phyloP scores from a whole-genome alignment of 2,113 vertebrate genomes.

The Callocephalon fimbriatum region DNA sequence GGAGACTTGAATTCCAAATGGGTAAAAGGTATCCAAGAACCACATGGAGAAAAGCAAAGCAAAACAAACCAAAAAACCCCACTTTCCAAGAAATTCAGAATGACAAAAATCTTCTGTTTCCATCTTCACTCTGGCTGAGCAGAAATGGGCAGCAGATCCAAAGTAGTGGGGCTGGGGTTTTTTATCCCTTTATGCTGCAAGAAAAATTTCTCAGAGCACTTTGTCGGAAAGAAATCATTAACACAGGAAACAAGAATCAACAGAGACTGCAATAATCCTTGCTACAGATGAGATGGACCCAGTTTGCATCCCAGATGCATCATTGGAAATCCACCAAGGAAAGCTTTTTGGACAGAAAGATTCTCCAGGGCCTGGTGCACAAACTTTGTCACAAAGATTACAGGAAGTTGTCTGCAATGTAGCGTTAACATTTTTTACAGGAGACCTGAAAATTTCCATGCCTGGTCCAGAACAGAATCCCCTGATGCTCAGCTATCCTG shows the following conservation, averaged over 20 bases:
- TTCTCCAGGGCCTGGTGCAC: neutral
- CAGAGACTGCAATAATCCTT: neutral
- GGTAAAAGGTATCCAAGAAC: conserved; percentile 49
- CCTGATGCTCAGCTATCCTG: neutral
- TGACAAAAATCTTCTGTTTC: conserved; percentile 35
- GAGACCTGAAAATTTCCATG: conserved; percentile 29
- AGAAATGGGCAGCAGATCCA: neutral
- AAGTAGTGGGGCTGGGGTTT: accelerated
- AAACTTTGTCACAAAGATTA: neutral
- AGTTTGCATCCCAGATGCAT: conserved; percentile 20
- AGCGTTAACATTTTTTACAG: neutral
- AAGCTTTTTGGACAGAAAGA: neutral
- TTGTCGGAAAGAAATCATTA: conserved; percentile 33
- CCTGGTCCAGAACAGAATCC: conserved; percentile 31
- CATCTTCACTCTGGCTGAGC: neutral
- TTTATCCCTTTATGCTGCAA: neutral
- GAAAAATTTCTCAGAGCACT: neutral
- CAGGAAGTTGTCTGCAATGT: conserved; percentile 22
- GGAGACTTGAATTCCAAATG: conserved; percentile 43
- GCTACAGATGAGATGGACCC: neutral
- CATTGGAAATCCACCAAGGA: conserved; percentile 2
- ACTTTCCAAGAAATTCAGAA: conserved; percentile 13
- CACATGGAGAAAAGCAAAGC: neutral
- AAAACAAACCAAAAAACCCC: neutral
- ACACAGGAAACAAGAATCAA: conserved; percentile 43